A percentile compares a stretch with the other conserved stretches of the same genome.
phyloP scores from a whole-genome alignment of 1,140 invertebrate species.

The Drosophila malerkotliana region DNA sequence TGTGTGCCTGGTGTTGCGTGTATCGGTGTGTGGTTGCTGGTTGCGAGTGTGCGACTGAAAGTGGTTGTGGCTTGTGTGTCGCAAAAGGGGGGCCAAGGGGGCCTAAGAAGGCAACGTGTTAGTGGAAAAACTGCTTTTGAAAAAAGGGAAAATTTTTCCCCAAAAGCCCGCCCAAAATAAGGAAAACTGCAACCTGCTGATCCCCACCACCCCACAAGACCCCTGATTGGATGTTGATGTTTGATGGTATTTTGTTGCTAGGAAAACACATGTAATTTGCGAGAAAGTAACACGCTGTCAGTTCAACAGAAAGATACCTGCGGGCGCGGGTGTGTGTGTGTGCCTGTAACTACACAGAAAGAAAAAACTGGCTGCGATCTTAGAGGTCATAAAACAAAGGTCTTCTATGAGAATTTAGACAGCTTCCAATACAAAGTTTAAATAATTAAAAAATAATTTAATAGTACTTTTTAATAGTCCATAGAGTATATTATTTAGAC shows the following conservation, averaged over 20 bases:
- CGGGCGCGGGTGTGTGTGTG: slow-evolving; percentile 33
- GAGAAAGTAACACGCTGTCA: slow-evolving; percentile 82
- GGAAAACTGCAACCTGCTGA: slow-evolving; percentile 3
- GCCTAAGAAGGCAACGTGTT: slow-evolving; percentile 50
- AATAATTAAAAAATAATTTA: no score
- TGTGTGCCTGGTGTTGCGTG: slow-evolving; percentile 22
- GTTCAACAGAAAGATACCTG: slow-evolving; percentile 54
- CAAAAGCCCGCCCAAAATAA: slow-evolving; percentile 56
- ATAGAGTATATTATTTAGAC: no score
- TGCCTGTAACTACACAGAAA: slow-evolving; percentile 29
- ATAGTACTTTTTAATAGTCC: no score
- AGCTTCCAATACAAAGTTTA: no score
- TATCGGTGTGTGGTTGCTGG: slow-evolving; percentile 31
- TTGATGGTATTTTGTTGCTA: slow-evolving; percentile 24
- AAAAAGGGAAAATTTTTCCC: slow-evolving; percentile 49
- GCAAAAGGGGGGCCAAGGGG: slow-evolving; percentile 21
- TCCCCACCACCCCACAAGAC: neutral
- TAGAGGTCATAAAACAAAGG: neutral
- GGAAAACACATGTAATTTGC: slow-evolving; percentile 80
- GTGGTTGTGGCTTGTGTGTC: slow-evolving; percentile 67
- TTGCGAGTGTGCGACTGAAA: slow-evolving; percentile 64
- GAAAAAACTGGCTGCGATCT: neutral
- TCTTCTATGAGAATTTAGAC: neutral
- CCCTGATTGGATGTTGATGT: slow-evolving; percentile 11
- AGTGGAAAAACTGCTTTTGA: slow-evolving; percentile 67